Percentiles rank a stretch among this genome's conserved stretches.
Conservation (phyloP, 2,113 vertebrate genomes). For the Oxyruncus cristatus region DNA sequence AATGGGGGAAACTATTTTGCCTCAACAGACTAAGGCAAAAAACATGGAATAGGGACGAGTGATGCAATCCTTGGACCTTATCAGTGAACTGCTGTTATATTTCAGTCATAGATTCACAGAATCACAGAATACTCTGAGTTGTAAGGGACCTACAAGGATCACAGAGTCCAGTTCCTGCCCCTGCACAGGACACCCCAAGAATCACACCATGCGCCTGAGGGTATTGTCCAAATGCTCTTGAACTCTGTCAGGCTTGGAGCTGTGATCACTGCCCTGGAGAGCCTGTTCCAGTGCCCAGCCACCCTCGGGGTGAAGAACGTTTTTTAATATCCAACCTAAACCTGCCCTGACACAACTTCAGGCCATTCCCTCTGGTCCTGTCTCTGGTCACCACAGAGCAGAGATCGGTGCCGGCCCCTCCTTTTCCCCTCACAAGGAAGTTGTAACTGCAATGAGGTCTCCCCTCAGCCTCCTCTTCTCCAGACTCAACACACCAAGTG, state of each 20-base stretch:
- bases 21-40: not conserved
- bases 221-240: rapidly evolving
- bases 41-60: not conserved
- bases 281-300: not conserved
- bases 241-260: not conserved
- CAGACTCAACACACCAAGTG: not conserved
- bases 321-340: not conserved
- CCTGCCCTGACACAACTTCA: too few relatives aligned
- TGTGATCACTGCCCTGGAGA: too few relatives aligned
- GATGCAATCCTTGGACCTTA: not conserved
- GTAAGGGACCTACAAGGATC: not conserved
- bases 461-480: not conserved
- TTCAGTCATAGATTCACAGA: not conserved
- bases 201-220: too few relatives aligned
- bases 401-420: too few relatives aligned
- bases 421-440: rapidly evolving
- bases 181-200: not conserved
- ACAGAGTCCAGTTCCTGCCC: not conserved
- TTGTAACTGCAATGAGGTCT: not conserved
- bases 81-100: not conserved
- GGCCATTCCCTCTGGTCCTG: not conserved
- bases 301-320: not conserved
- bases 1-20: not conserved
- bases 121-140: not conserved
- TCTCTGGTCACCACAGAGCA: not conserved